A percentile compares a stretch with the other conserved stretches of the same genome.
Conservation (phyloP, 2,113 vertebrate genomes). For the Dendrocopos noguchii region DNA sequence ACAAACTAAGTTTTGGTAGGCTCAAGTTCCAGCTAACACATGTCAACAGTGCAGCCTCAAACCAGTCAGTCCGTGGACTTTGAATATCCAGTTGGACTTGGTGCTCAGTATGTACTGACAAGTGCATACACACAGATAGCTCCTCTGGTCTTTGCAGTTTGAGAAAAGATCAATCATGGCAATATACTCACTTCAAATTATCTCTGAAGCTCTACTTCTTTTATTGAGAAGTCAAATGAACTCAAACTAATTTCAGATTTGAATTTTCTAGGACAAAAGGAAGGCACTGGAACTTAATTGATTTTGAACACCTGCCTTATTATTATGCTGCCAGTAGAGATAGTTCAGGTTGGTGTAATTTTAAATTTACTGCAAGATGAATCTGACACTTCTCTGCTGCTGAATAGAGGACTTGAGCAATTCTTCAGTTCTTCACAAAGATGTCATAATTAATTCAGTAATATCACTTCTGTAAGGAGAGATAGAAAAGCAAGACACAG, state of each 20-base stretch:
- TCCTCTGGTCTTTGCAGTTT: not conserved
- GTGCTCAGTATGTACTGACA: not conserved
- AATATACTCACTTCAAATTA: constrained; percentile 9
- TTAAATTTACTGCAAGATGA: constrained; percentile 52
- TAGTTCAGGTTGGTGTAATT: constrained; percentile 49
- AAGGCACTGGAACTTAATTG: constrained; percentile 63
- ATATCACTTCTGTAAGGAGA: constrained; percentile 25
- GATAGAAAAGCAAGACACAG: constrained; percentile 50
- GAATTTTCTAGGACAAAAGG: constrained; percentile 57
- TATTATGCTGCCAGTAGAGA: constrained; percentile 57
- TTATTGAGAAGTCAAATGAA: constrained; percentile 38
- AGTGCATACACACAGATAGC: fast-evolving
- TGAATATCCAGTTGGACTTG: not conserved
- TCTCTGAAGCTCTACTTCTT: constrained; percentile 2
- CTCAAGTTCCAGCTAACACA: not conserved
- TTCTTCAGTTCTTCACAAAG: constrained; percentile 49
- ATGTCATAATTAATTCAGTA: constrained; percentile 60
- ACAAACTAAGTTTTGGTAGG: not conserved
- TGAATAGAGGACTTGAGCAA: constrained; percentile 16
- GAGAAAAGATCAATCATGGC: not conserved
- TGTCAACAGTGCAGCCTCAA: not conserved
- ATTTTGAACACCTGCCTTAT: constrained; percentile 64
- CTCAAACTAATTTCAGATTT: constrained; percentile 42
- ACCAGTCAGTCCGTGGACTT: not conserved
- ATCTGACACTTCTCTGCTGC: constrained; percentile 33